These are phyloP conservation scores for Charadrius vociferus DNA, from an alignment of 2,113 vertebrate species.

Conservation along the genomic window DNA sequence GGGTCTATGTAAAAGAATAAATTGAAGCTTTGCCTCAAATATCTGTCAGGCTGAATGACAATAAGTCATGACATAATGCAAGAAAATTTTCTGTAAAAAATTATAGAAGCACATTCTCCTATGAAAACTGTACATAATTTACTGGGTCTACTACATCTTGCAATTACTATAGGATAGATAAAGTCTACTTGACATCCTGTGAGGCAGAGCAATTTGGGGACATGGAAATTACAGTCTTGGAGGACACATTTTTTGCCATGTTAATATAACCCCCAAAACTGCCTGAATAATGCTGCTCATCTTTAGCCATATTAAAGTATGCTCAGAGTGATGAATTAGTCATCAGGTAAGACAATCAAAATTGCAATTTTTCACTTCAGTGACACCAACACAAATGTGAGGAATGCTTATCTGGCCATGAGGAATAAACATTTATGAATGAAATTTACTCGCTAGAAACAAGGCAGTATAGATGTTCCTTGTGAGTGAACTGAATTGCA, in stretches of 20 bases:
- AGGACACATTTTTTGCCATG: background rate
- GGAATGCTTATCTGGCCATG: background rate
- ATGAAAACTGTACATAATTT: background rate
- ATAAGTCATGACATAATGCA: background rate
- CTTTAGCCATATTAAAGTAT: background rate
- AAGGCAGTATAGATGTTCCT: background rate
- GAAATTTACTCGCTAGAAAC: background rate
- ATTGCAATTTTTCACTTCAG: background rate
- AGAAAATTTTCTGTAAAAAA: background rate
- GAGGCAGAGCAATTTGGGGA: background rate
- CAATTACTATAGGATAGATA: background rate
- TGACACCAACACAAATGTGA: background rate
- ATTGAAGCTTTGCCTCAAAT: background rate
- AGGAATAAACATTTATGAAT: slow-evolving; percentile 19
- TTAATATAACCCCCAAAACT: background rate
- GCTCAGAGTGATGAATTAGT: background rate
- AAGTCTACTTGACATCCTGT: background rate
- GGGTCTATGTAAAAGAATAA: background rate
- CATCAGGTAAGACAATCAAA: background rate
- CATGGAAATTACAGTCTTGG: background rate
- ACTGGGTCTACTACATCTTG: background rate
- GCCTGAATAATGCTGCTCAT: background rate
- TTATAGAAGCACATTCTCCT: background rate
- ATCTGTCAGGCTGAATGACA: background rate
- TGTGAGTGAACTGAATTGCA: background rate